A percentile compares a stretch with the other conserved stretches of the same genome.
These are phyloP conservation scores for Drosophila guanche DNA, from an alignment of 1,140 invertebrate species.

Conservation along the genomic window DNA sequence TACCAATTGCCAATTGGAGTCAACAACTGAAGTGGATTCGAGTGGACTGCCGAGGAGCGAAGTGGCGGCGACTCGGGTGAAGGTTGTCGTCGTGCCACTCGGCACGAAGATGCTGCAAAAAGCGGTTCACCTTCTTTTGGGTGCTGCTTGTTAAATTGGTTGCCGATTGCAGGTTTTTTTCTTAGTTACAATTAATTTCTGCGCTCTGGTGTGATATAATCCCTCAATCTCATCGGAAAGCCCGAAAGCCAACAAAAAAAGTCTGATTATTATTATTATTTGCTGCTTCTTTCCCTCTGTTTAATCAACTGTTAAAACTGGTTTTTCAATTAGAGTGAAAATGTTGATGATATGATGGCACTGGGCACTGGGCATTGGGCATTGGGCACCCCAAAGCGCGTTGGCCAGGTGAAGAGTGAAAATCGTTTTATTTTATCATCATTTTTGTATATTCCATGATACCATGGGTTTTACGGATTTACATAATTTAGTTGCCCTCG, in stretches of 20 bases:
- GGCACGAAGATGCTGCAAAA: conserved; percentile 61
- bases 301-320: conserved; percentile 80
- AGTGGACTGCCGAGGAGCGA: neutral
- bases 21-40: conserved; percentile 11
- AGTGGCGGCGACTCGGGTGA: conserved; percentile 31
- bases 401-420: conserved; percentile 63
- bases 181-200: conserved; percentile 77
- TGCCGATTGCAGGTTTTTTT: conserved; percentile 59
- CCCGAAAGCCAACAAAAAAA: conserved; percentile 28
- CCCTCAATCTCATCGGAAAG: conserved; percentile 44
- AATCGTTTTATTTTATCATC: conserved; percentile 68
- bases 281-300: conserved; percentile 49
- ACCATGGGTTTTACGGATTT: conserved; percentile 57
- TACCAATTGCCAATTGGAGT: conserved; percentile 39
- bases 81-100: conserved; percentile 35
- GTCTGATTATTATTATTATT: conserved; percentile 64
- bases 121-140: conserved; percentile 65
- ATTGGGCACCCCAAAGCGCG: conserved; percentile 47
- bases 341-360: conserved; percentile 73
- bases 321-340: conserved; percentile 82
- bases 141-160: conserved; percentile 22
- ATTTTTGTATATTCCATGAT: conserved; percentile 16
- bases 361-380: too few species aligned
- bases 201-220: conserved; percentile 65
- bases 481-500: conserved; percentile 79